phyloP scores from a whole-genome alignment of 2,113 vertebrate species.

The Cyprichromis sp. region DNA sequence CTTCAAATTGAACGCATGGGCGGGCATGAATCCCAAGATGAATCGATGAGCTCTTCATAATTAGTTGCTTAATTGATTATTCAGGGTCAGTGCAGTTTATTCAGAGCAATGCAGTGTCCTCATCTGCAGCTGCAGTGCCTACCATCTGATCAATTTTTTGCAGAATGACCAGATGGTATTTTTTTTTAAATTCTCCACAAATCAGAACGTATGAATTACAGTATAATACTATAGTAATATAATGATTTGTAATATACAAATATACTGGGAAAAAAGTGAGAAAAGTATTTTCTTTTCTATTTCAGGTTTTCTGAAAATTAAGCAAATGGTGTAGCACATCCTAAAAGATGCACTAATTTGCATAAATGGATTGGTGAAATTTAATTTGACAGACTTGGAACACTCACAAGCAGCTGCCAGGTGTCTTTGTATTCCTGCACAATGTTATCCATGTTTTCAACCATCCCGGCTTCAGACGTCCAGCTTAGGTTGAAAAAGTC shows the following conservation, averaged over 20 bases:
- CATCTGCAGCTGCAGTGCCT: not conserved
- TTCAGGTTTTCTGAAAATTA: not conserved
- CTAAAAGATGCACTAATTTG: not conserved
- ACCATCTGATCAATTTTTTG: not conserved
- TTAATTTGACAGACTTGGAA: not conserved
- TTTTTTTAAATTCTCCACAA: not conserved
- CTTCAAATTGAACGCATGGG: not conserved
- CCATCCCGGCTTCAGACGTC: constrained; percentile 77
- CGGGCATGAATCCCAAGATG: not conserved
- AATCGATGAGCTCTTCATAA: not conserved
- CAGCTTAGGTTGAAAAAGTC: constrained; percentile 78
- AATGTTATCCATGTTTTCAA: constrained; percentile 78
- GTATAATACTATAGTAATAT: not conserved
- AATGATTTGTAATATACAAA: not conserved
- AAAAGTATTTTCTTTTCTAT: not conserved
- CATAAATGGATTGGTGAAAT: not conserved
- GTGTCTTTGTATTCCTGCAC: constrained; percentile 81
- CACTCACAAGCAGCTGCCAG: constrained; percentile 79
- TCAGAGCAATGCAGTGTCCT: not conserved
- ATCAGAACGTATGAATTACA: not conserved
- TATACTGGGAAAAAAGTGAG: not conserved
- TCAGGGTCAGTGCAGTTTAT: not conserved
- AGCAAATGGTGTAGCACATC: not conserved
- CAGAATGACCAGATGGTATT: not conserved
- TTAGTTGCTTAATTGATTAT: not conserved